Evolutionary conservation across 2,797 vertebrate genomes (phyloP).

Genomic region (Morus bassanus): DNA sequence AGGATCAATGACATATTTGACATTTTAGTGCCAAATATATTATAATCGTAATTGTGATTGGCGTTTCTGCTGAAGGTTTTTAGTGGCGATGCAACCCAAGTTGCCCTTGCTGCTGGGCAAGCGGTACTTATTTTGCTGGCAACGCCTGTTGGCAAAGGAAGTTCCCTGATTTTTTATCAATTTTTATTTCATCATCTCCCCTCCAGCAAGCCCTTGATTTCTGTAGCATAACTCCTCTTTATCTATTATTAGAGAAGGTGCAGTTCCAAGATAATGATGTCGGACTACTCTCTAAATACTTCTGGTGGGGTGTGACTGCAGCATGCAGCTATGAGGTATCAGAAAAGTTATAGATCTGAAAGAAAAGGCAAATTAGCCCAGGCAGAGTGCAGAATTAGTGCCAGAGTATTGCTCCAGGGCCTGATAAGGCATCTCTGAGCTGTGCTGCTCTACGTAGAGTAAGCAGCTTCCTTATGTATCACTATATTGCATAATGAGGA

Average conservation of each 20-base stretch:
- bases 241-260: background rate
- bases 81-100: background rate
- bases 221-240: background rate
- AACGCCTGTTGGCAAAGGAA: background rate
- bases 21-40: constrained; percentile 17
- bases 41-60: constrained; percentile 28
- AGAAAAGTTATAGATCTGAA: background rate
- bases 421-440: background rate
- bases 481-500: background rate
- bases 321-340: background rate
- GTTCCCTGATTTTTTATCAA: background rate
- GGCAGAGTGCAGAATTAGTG: background rate
- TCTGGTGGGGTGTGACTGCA: background rate
- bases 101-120: constrained; percentile 34
- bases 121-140: background rate
- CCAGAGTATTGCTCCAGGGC: background rate
- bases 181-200: background rate
- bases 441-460: background rate
- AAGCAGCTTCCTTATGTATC: background rate
- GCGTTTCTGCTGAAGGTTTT: constrained; percentile 23
- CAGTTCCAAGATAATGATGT: background rate
- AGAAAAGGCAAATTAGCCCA: background rate
- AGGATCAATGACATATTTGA: background rate
- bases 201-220: background rate
- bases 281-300: background rate